Percentiles rank a stretch among this genome's conserved stretches.
Evolutionary conservation across 2,888 invertebrate species (phyloP).

Genomic region (Caenorhabditis panamensis): DNA sequence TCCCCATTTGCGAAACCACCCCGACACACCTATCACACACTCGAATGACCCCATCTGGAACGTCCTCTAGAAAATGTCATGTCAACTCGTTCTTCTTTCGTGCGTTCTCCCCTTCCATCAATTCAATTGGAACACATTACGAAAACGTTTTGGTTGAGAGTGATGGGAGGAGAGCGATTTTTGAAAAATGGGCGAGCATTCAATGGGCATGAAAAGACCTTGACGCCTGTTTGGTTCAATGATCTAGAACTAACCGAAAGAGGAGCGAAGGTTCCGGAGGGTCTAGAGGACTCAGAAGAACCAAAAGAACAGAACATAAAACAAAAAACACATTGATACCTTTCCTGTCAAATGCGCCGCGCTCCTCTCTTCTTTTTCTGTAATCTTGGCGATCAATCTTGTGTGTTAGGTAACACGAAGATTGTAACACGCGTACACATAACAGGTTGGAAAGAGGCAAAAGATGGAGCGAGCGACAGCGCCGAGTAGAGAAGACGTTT

Average conservation of each 20-base stretch:
- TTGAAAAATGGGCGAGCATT: background rate
- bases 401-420: background rate
- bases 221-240: background rate
- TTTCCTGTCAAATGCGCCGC: constrained; percentile 3
- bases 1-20: no score
- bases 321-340: constrained; percentile 10
- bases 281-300: no score
- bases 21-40: background rate
- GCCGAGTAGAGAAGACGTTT: constrained; percentile 7
- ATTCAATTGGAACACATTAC: background rate
- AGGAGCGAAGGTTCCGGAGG: no score
- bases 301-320: background rate
- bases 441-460: constrained; percentile 32
- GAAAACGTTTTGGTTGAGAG: no score
- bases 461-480: constrained; percentile 12
- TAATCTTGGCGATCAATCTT: constrained; percentile 29
- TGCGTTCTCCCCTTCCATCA: background rate
- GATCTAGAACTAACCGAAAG: background rate
- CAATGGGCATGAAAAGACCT: background rate
- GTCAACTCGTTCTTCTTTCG: background rate
- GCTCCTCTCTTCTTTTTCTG: background rate
- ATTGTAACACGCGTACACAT: constrained; percentile 38
- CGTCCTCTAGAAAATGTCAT: background rate
- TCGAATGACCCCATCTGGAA: constrained; percentile 2
- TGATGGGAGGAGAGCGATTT: background rate